phyloP scores from a whole-genome alignment of 2,113 vertebrate species.

The Cyrtonyx montezumae region DNA sequence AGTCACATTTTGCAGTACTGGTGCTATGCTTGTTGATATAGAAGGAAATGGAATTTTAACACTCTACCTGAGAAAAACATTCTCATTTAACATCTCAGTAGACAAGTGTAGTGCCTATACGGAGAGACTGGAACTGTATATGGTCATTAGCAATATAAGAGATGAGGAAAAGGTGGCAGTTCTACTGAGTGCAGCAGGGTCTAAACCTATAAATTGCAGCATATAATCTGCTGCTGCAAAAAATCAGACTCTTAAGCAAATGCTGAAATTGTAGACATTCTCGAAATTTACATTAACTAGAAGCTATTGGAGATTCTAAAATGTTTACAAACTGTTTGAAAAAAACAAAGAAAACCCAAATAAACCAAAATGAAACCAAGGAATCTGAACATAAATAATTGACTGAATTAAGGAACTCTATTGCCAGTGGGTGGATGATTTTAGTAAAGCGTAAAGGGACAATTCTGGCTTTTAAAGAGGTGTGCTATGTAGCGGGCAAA shows the following conservation, averaged over 20 bases:
- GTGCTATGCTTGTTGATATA: neutral
- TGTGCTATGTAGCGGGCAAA: neutral
- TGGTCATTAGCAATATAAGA: neutral
- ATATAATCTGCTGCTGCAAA: neutral
- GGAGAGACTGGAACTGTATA: neutral
- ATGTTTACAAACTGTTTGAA: neutral
- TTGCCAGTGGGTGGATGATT: neutral
- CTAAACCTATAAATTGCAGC: neutral
- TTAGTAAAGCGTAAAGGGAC: neutral
- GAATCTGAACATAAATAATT: accelerated
- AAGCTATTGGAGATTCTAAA: neutral
- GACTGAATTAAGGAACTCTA: neutral
- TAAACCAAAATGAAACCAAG: neutral
- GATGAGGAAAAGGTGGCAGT: neutral
- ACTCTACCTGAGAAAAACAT: neutral
- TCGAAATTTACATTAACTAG: neutral
- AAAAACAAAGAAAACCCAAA: neutral
- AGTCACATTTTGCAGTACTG: neutral
- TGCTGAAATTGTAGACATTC: neutral
- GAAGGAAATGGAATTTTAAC: neutral
- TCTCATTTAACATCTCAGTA: neutral
- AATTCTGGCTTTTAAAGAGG: neutral
- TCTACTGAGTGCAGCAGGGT: neutral
- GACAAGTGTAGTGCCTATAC: neutral
- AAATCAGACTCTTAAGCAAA: neutral